Evolutionary conservation across 2,113 vertebrate genomes (phyloP), one percentile per base, ranked within the genome.

Genomic region (Furnarius figulus): DNA sequence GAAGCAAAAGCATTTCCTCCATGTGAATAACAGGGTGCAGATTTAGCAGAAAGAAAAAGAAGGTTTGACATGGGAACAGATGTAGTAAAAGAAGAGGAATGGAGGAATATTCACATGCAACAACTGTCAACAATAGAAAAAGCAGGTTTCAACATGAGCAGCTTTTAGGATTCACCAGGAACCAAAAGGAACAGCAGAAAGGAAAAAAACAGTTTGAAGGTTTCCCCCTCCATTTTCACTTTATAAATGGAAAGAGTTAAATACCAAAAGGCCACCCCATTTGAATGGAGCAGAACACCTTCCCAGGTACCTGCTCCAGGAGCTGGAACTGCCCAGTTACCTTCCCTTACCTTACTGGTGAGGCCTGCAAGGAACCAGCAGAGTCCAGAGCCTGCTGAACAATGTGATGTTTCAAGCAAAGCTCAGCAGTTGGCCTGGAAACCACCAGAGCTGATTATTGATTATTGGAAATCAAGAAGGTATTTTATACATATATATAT

Each of bases 401-500:
- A 7, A 47, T 21, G 35, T 4, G 22, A 35, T 6, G 28, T 16
- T n/a, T 24, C 20, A 37, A n/a, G 23, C 8, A 42, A 12, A 89
- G 73, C 46, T 81, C 71, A 21, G 27, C 19, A 8, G 37, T 18
- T 2, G 10, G 37, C 21, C 35, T 56, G 25, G 3, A 40, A 39
- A 24, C 3, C 70, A 27, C 2, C 0, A 6, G 28, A 9, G 62
- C 1, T 72, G 44, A 21, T 84, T 9, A 3, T 2, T 0, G 9
- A 4, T 12, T 0, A 2, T 0, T 59, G 62, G 28, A 35, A n/a
- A 22, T 6, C 46, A 24, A 9, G 25, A 30, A 35, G 44, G 15
- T 2, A 15, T 2, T 14, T 1, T 5, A 40, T 3, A 24, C 3
- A 8, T 40, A 40, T 40, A 40, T 40, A 40, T 40, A 40, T 40